Base-by-base conservation (phyloP, 1,140 invertebrate genomes). In the Orchestia grillus region DNA sequence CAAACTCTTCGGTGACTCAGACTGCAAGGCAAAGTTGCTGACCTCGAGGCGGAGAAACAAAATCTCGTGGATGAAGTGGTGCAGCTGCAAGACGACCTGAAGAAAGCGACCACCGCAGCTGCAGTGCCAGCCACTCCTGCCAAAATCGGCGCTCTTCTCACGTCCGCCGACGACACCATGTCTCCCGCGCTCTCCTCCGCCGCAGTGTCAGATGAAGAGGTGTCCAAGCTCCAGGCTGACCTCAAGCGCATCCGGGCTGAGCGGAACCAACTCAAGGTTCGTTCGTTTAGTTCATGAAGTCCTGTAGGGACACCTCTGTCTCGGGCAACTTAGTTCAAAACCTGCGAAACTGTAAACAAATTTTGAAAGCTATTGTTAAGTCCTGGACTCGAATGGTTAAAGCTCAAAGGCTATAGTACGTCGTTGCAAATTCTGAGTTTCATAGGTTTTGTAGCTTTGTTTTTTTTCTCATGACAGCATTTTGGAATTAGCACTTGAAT, bases 61-160 rank as follows among this genome's bases (percentile, higher is more conserved):
- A 97, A 96, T 87, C 88, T 97, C 45, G 96, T 97, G 43, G 97
- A 97, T 28, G 97, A 98, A 97, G 97, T 97, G 95, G 97, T 98
- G 53, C 97, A 97, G 97, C 97, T 97, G 88, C 97, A 97, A 87
- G 97, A 96, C 19, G 45, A 90, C 42, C 40, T 94, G n/a, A 96
- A 57, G n/a, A 96, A 96, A 36, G 96, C 97, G n/a, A n/a, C n/a
- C 53, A 15, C 57, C 11, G 77, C 40, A 15, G 77, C 95, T 16
- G 45, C 94, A 16, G 87, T 88, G 4, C n/a, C 47, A 8, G 91
- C 88, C 28, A 95, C 96, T 36, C 95, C 95, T 3, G 95, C 96
- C 1, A 96, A 96, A 87, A 95, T 96, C 4, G 44, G 96, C 44
- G 43, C 96, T 41, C 15, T 28, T 77, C 62, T 36, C 62, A 53